Evolutionary conservation across 2,888 invertebrate species (phyloP).

Genomic region (Pristionchus mayeri): DNA sequence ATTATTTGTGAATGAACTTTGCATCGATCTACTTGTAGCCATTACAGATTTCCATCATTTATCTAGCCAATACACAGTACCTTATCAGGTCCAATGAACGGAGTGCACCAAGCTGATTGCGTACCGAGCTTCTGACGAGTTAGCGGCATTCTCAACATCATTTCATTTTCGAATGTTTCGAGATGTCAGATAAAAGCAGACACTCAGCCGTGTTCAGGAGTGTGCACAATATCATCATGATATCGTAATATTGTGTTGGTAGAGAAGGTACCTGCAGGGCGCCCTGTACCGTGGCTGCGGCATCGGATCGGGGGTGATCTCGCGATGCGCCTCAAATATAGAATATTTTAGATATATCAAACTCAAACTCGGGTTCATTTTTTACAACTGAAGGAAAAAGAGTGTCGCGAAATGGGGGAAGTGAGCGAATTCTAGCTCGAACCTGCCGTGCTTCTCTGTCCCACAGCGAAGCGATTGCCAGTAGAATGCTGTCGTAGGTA

Average conservation of each 20-base stretch:
- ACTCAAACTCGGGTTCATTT: too few relatives aligned
- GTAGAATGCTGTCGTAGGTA: slow-evolving; percentile 90
- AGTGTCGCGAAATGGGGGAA: too few relatives aligned
- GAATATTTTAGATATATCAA: too few relatives aligned
- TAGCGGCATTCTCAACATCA: neutral
- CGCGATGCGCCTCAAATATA: slow-evolving; percentile 62
- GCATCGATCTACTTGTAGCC: too few relatives aligned
- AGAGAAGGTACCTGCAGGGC: slow-evolving; percentile 53
- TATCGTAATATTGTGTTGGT: too few relatives aligned
- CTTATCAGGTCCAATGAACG: slow-evolving; percentile 82
- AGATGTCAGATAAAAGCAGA: too few relatives aligned
- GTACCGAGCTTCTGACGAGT: slow-evolving; percentile 63
- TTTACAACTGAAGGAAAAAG: too few relatives aligned
- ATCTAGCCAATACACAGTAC: too few relatives aligned
- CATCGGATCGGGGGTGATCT: slow-evolving; percentile 53
- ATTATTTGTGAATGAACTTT: neutral
- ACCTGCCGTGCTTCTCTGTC: slow-evolving; percentile 52
- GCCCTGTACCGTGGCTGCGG: slow-evolving; percentile 56
- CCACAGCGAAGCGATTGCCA: slow-evolving; percentile 81
- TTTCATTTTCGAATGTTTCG: neutral
- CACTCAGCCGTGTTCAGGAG: too few relatives aligned
- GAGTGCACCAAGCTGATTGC: slow-evolving; percentile 81
- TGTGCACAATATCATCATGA: too few relatives aligned
- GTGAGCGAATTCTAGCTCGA: too few relatives aligned
- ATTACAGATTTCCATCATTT: too few relatives aligned